These are phyloP conservation scores for Nebria ingens DNA, from an alignment of 1,140 invertebrate genomes.

Conservation along the genomic window DNA sequence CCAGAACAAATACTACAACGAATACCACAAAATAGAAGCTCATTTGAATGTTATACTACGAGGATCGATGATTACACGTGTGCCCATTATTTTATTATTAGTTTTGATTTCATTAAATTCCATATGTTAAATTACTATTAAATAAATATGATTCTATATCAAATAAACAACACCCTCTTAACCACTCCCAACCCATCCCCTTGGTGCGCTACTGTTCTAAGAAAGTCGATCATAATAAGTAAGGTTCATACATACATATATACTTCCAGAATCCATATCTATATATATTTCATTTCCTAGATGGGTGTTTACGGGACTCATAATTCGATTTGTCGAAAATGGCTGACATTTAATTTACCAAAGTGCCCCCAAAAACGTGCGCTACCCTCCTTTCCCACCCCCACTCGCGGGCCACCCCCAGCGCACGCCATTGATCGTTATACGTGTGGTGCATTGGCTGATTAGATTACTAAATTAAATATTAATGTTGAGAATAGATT, in stretches of 20 bases:
- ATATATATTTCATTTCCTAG: constrained; percentile 5
- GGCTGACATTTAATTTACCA: constrained; percentile 9
- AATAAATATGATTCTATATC: no score
- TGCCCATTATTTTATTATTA: no score
- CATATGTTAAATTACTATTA: no score
- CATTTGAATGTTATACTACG: no score
- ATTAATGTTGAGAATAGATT: constrained; percentile 6
- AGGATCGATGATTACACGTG: no score
- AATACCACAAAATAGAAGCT: no score
- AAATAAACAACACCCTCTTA: no score
- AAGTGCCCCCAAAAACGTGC: neutral
- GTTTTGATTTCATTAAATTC: no score
- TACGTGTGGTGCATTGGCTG: neutral
- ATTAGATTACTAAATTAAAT: constrained; percentile 4
- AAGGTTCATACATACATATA: neutral
- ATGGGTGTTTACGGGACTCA: constrained; percentile 6
- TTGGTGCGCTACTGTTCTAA: no score
- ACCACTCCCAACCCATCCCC: no score
- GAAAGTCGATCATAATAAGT: no score
- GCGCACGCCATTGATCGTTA: neutral
- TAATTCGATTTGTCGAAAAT: constrained; percentile 9
- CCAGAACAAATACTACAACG: no score
- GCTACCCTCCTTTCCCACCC: neutral
- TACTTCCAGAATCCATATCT: neutral
- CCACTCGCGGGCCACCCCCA: neutral